Evolutionary conservation across 2,113 vertebrate genomes (phyloP).

Genomic region (Amblyornis subalaris): DNA sequence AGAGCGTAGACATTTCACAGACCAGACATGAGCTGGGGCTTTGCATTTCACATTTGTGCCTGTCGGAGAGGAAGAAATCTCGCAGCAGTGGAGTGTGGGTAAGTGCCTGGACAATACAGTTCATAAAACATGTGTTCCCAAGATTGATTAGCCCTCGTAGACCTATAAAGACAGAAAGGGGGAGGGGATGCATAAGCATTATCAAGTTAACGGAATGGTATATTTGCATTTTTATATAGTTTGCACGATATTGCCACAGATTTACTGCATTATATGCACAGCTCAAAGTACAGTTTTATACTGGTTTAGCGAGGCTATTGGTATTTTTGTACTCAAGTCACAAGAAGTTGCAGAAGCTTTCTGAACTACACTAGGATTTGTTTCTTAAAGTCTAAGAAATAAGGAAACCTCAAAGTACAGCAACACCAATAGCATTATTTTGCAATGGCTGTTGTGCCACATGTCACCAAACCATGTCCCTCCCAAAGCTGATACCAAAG

Average conservation of each 20-base stretch:
- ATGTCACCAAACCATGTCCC: not conserved
- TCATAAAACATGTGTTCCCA: slow-evolving; percentile 99
- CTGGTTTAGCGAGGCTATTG: not conserved
- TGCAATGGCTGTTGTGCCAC: not conserved
- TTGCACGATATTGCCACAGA: not conserved
- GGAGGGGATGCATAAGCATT: slow-evolving; percentile 15
- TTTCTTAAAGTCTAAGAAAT: not conserved
- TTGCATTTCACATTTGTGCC: slow-evolving; percentile 98
- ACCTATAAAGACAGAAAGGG: slow-evolving; percentile 73
- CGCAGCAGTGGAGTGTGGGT: slow-evolving; percentile 95
- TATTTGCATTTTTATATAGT: slow-evolving; percentile 27
- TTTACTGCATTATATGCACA: not conserved
- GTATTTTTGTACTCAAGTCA: not conserved
- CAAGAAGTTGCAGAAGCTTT: not conserved
- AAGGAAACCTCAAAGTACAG: not conserved
- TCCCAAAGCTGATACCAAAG: not conserved
- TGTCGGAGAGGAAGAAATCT: slow-evolving; percentile 97
- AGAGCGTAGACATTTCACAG: slow-evolving; percentile 97
- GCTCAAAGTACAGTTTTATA: not conserved
- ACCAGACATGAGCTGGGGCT: slow-evolving; percentile 96
- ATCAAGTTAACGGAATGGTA: not conserved
- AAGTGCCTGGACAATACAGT: slow-evolving; percentile 97
- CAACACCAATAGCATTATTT: not conserved
- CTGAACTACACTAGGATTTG: not conserved
- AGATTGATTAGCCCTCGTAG: slow-evolving; percentile 96